phyloP scores from a whole-genome alignment of 1,140 invertebrate genomes.

The Ptiloglossa arizonensis region DNA sequence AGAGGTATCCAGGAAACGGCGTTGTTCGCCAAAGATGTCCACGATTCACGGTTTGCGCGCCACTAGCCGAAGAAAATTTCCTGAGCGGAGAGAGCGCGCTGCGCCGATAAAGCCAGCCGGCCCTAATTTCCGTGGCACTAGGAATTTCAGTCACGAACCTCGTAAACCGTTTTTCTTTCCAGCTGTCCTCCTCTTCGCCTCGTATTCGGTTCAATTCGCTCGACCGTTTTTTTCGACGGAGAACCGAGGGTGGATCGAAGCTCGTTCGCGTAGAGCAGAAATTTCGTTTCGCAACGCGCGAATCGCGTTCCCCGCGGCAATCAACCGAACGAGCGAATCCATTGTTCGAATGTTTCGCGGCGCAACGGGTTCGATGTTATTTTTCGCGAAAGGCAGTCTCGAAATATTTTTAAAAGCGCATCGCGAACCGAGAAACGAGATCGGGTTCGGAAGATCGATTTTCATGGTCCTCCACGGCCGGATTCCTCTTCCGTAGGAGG shows the following conservation, averaged over 20 bases:
- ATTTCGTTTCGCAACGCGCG: not conserved
- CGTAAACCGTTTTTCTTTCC: not conserved
- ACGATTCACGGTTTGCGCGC: not conserved
- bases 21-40: not conserved
- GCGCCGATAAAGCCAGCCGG: not conserved
- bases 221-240: not conserved
- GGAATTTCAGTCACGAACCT: not conserved
- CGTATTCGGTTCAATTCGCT: slow-evolving; percentile 2
- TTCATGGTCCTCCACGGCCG: too few relatives aligned
- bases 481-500: too few relatives aligned
- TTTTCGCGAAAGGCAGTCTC: not conserved
- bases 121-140: not conserved
- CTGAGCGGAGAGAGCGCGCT: not conserved
- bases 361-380: not conserved
- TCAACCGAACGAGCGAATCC: not conserved
- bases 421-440: too few relatives aligned
- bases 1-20: too few relatives aligned
- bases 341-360: not conserved
- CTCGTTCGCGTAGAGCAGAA: not conserved
- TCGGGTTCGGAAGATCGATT: too few relatives aligned
- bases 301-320: not conserved
- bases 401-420: not conserved
- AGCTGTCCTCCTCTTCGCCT: too few relatives aligned
- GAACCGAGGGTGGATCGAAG: not conserved
- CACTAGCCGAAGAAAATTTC: slow-evolving; percentile 18